Conservation (phyloP, 2,888 invertebrate species). For the Mythimna lalbum region DNA sequence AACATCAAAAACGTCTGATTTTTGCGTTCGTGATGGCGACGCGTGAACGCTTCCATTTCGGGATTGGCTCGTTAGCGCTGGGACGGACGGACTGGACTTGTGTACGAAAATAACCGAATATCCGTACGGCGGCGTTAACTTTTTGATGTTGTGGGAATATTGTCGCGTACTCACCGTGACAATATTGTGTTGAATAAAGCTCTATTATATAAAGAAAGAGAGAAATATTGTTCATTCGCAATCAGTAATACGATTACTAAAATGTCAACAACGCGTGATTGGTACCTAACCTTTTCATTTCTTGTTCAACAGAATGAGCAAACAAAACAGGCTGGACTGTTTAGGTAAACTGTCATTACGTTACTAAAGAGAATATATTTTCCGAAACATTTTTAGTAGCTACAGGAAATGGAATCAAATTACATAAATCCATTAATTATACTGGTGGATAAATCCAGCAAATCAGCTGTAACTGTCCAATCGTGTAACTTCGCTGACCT, state of each 20-base stretch:
- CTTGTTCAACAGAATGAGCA: no score
- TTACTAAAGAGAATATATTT: neutral
- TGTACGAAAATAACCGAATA: constrained; percentile 36
- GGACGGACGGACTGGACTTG: constrained; percentile 23
- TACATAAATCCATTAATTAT: constrained; percentile 5
- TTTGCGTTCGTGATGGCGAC: constrained; percentile 58
- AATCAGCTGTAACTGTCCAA: constrained; percentile 14
- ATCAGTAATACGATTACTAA: no score
- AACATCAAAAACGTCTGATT: constrained; percentile 60
- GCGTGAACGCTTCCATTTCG: constrained; percentile 60
- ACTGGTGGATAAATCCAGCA: constrained; percentile 7
- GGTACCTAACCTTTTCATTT: no score
- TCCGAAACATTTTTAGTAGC: neutral
- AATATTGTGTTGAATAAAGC: constrained; percentile 4
- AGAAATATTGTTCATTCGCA: neutral
- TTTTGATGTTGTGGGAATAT: constrained; percentile 23
- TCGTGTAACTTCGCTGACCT: constrained; percentile 30
- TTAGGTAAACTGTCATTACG: neutral
- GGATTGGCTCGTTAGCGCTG: constrained; percentile 58
- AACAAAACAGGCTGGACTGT: neutral
- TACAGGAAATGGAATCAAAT: constrained; percentile 3
- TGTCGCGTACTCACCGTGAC: neutral
- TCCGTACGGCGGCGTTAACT: constrained; percentile 9
- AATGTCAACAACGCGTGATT: neutral
- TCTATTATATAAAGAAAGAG: neutral